Base-by-base conservation (phyloP, 2,113 vertebrate genomes). In the Sturnira hondurensis region DNA sequence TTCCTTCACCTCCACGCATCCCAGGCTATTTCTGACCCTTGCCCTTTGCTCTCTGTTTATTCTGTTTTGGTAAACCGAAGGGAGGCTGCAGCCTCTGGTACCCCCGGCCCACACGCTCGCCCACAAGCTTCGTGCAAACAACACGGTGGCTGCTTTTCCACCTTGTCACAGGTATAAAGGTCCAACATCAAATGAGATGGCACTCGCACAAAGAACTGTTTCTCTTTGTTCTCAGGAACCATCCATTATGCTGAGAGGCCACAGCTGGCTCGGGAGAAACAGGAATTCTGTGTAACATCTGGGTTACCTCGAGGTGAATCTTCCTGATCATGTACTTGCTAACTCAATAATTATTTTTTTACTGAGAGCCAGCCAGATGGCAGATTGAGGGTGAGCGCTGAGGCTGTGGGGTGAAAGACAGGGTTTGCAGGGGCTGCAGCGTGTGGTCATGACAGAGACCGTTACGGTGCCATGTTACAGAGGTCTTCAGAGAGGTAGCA, bases 1-100 rank as follows among this genome's bases (percentile, higher is more conserved):
- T 65, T 84, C 56, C 84, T 94, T 96, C 80, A 94, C 65, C 71
- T 94, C 70, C 77, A 81, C 54, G 82, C 20, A 76, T 47, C 70
- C 80, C 56, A 81, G 71, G 91, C 89, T 96, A 97, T 95, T 96
- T 97, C 95, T 78, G 90, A 82, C 92, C 82, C 67, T 50, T 56
- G 52, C 80, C 73, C n/a, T n/a, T 91, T 83, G 80, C 63, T 89
- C 58, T 63, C 70, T 56, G 38, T 61, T 81, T 88, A 70, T 56
- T 89, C 86, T 58, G 41, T 83, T 89, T 96, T 43, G 67, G 33
- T 26, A 94, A 84, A 85, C 65, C 77, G 43, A 77, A 81, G 63
- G 63, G 36, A 71, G 52, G 47, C 61, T 19, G 76, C n/a, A 47
- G 20, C 50, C 58, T 24, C 56, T 3, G 56, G 56, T 9, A 58